phyloP scores from a whole-genome alignment of 2,113 vertebrate genomes.

The Chrysochloris asiatica region DNA sequence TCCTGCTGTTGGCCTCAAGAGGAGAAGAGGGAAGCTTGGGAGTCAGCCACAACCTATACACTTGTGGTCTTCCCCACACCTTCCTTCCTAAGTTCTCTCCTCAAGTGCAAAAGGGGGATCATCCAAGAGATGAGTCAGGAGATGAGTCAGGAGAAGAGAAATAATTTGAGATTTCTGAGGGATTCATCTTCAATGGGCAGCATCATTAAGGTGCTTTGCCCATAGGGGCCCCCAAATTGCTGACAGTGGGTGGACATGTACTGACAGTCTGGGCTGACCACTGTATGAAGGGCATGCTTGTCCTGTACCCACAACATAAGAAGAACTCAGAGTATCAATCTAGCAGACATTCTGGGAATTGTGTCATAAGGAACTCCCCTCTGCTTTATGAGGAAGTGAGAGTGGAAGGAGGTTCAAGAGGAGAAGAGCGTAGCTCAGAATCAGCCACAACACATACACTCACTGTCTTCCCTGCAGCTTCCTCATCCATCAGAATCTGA shows the following conservation, averaged over 20 bases:
- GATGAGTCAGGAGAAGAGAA: not conserved
- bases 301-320: fast-evolving
- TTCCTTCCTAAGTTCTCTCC: no score
- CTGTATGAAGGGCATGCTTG: not conserved
- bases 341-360: not conserved
- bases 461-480: not conserved
- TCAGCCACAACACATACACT: no score
- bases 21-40: no score
- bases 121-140: not conserved
- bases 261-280: not conserved
- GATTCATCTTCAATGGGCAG: fast-evolving
- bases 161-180: not conserved
- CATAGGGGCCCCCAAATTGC: not conserved
- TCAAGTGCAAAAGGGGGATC: no score
- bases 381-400: not conserved
- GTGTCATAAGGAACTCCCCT: not conserved
- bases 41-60: no score
- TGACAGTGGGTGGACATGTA: not conserved
- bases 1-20: no score
- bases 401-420: not conserved
- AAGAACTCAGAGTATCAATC: not conserved
- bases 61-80: no score
- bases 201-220: not conserved
- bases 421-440: not conserved
- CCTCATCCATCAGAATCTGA: not conserved